phyloP scores from a whole-genome alignment of 1,140 invertebrate species.

The Sycophaga agraensis region DNA sequence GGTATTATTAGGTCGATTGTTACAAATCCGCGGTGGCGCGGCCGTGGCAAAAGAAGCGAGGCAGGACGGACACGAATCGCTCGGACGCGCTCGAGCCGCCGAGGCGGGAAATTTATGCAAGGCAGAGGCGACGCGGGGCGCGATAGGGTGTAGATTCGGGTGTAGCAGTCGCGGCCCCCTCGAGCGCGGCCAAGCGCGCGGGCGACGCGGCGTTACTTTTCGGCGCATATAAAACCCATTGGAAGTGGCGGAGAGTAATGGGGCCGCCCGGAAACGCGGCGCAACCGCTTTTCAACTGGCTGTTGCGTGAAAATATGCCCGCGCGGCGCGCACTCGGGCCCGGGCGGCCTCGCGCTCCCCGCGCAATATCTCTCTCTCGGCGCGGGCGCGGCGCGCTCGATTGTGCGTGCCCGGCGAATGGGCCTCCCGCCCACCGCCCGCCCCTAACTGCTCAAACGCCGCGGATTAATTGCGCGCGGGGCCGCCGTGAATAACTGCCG shows the following conservation, averaged over 20 bases:
- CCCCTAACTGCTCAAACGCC: not conserved
- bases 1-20: no score
- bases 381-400: conserved; percentile 3
- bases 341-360: not conserved
- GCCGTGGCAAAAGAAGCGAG: no score
- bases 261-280: not conserved
- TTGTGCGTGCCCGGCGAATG: not conserved
- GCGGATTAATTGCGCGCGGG: conserved; percentile 4
- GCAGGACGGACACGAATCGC: no score
- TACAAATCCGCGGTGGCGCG: no score
- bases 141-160: no score
- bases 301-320: conserved; percentile 4
- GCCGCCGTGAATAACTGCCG: conserved; percentile 6
- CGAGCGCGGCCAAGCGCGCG: no score
- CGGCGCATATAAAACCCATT: not conserved
- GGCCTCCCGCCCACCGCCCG: not conserved
- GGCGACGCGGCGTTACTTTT: not conserved
- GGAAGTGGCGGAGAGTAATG: conserved; percentile 10
- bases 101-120: no score
- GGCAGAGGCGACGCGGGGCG: no score
- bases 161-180: no score
- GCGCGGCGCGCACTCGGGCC: no score
- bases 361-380: conserved; percentile 7
- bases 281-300: conserved; percentile 12
- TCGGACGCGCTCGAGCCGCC: no score